Conservation (phyloP, 2,797 vertebrate species). For the Pseudomugil gertrudae region DNA sequence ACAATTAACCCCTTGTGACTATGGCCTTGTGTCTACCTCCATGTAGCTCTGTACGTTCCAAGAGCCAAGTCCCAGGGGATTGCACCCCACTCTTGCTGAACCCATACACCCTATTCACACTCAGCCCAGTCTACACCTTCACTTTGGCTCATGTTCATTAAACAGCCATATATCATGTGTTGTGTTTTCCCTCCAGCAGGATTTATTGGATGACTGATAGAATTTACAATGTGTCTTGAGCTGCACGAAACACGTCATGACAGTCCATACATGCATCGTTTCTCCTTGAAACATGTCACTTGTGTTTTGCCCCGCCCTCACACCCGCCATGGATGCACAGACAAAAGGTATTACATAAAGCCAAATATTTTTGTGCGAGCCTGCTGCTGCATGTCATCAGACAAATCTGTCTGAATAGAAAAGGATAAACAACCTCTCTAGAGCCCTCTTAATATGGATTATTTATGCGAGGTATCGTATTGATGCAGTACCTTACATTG, state of each 20-base stretch:
- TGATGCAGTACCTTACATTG: constrained; percentile 62
- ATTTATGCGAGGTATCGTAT: constrained; percentile 56
- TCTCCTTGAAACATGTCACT: constrained; percentile 36
- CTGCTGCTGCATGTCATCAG: constrained; percentile 38
- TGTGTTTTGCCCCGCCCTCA: constrained; percentile 35
- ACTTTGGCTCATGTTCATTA: constrained; percentile 69
- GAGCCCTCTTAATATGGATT: constrained; percentile 37
- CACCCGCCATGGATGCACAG: constrained; percentile 13
- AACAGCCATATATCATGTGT: constrained; percentile 71
- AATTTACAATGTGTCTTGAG: constrained; percentile 78
- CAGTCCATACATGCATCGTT: constrained; percentile 58
- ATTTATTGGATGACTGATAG: constrained; percentile 82
- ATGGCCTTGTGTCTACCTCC: constrained; percentile 74
- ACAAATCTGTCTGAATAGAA: constrained; percentile 44
- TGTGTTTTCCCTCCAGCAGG: constrained; percentile 71
- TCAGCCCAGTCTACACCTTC: constrained; percentile 58
- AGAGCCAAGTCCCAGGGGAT: constrained; percentile 45
- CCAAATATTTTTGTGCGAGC: constrained; percentile 21
- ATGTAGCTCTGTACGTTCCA: constrained; percentile 49
- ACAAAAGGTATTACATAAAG: constrained; percentile 39
- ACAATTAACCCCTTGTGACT: constrained; percentile 86
- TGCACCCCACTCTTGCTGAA: constrained; percentile 53
- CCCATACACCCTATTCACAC: constrained; percentile 62
- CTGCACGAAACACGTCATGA: constrained; percentile 70
- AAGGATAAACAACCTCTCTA: constrained; percentile 26